phyloP scores from a whole-genome alignment of 2,888 invertebrate species.

The Flexamia atlantica region DNA sequence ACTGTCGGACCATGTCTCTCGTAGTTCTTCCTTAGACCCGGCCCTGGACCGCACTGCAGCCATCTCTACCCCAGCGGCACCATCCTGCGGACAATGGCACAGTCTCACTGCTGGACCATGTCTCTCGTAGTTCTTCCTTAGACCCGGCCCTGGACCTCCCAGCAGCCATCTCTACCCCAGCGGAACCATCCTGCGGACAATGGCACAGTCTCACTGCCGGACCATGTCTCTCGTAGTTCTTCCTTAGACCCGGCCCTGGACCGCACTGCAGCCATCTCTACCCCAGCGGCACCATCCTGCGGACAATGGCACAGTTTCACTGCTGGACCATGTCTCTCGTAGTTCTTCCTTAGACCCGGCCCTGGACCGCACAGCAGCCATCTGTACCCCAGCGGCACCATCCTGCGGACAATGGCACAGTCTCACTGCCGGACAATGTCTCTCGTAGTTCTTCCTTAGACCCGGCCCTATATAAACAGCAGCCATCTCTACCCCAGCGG shows the following conservation, averaged over 20 bases:
- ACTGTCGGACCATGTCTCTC: too few species aligned
- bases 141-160: conserved; percentile 21
- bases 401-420: background rate
- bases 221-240: too few species aligned
- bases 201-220: too few species aligned
- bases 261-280: too few species aligned
- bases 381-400: conserved; percentile 25
- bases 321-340: conserved; percentile 71
- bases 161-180: conserved; percentile 33
- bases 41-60: too few species aligned
- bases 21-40: too few species aligned
- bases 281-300: too few species aligned
- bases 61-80: too few species aligned
- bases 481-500: conserved; percentile 39
- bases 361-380: conserved; percentile 34
- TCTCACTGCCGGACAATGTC: conserved; percentile 68
- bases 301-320: too few species aligned
- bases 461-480: background rate
- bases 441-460: conserved; percentile 64
- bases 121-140: conserved; percentile 66
- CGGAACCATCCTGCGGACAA: conserved; percentile 20
- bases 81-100: too few species aligned
- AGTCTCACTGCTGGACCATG: conserved; percentile 69
- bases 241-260: too few species aligned
- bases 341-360: conserved; percentile 27